Evolutionary conservation across 2,797 vertebrate genomes (phyloP), one percentile per base, ranked within the genome.

Genomic region (Typhlichthys eigenmanni): DNA sequence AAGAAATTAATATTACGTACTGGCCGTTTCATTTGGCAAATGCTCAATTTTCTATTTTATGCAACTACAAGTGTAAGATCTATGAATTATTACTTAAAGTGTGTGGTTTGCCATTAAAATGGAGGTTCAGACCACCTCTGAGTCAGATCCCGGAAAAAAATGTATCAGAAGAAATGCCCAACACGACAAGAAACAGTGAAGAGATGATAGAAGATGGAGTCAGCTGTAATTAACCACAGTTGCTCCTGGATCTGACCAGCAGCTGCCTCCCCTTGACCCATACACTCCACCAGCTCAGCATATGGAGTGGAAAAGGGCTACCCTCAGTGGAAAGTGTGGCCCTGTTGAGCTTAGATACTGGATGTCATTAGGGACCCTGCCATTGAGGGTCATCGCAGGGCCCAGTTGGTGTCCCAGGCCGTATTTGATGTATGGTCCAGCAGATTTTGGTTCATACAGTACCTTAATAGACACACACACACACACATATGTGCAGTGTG

Each of bases 221-320:
- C 84, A 48, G 72, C 83, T 87, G 82, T 79, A 84, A 83, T 87
- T 87, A 88, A 80, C 68, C 58, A 1, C 54, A 73, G 78, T 80
- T 75, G 78, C 81, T 69, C 68, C 17, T 29, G 47, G 79, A 81
- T 81, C 81, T 85, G 82, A 83, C 85, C 83, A 79, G 80, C 81
- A 75, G 72, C 68, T 88, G 76, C 72, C 72, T 92, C 81, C 84
- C 92, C 91, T 88, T 93, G 92, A 93, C 92, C 92, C 80, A 49
- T 71, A 57, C 45, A 49, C 79, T 79, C 60, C 76, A 88, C 75
- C 75, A 89, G 78, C 87, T 91, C 87, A 90, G 91, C 90, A 91
- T 78, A 89, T 88, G 80, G 71, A 78, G 86, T 86, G 83, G 88
- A 88, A 91, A 88, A 86, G 83, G 72, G 74, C 74, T 71, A 64